These are phyloP conservation scores for Enteromius fasciolatus DNA, from an alignment of 2,797 vertebrate genomes.

Conservation along the genomic window DNA sequence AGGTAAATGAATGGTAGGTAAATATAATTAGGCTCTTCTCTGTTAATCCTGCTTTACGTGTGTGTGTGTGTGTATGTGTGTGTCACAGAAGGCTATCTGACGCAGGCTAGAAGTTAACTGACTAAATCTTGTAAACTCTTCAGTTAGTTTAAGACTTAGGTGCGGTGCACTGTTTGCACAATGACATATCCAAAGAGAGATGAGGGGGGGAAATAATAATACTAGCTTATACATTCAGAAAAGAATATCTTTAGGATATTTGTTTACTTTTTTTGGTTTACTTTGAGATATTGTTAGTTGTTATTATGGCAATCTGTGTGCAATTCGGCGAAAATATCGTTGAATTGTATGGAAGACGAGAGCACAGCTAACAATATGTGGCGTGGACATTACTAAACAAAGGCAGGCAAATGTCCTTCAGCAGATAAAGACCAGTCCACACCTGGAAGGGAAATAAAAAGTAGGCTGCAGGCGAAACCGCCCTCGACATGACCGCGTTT, in stretches of 20 bases:
- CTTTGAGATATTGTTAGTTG: not conserved
- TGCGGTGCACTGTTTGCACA: conserved; percentile 48
- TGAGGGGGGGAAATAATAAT: not conserved
- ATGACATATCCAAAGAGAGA: conserved; percentile 30
- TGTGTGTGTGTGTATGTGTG: conserved; percentile 11
- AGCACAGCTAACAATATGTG: not conserved
- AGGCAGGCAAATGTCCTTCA: conserved; percentile 42
- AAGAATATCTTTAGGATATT: not conserved
- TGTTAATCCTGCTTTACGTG: not conserved
- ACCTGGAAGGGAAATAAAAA: conserved; percentile 73
- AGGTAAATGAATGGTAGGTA: not conserved
- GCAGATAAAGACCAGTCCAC: conserved; percentile 66
- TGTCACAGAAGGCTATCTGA: conserved; percentile 25
- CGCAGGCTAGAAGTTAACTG: conserved; percentile 34
- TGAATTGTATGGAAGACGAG: not conserved
- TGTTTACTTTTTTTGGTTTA: not conserved
- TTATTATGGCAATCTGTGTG: not conserved
- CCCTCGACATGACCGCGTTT: not conserved
- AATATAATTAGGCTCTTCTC: not conserved
- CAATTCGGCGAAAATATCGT: not conserved
- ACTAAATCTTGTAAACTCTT: conserved; percentile 53
- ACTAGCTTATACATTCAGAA: not conserved
- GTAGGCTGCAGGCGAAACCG: conserved; percentile 27
- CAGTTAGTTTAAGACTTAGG: conserved; percentile 43
- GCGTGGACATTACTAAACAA: conserved; percentile 21